Conservation (phyloP, 2,797 vertebrate species). For the Vultur gryphus region DNA sequence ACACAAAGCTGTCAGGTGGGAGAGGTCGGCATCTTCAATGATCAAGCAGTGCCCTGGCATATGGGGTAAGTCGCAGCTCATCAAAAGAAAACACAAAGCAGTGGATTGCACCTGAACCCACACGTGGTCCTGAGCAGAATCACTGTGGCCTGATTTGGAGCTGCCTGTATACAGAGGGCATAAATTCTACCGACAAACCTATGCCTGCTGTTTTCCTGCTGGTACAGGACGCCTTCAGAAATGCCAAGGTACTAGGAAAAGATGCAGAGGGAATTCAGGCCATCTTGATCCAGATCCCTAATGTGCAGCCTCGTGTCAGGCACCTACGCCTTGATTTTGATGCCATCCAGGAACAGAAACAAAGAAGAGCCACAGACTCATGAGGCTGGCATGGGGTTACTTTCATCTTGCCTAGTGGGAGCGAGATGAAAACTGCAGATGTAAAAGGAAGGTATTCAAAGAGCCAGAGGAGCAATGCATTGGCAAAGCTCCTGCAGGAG, state of each 20-base stretch:
- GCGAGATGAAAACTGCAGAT: not conserved
- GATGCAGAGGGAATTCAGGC: not conserved
- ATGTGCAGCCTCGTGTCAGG: not conserved
- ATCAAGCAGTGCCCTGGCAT: not conserved
- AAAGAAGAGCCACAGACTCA: not conserved
- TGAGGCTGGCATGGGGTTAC: not conserved
- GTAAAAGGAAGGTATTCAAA: conserved; percentile 1
- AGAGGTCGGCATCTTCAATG: not conserved
- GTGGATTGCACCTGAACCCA: not conserved
- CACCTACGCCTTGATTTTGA: not conserved
- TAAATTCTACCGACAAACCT: not conserved
- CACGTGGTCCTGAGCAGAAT: not conserved
- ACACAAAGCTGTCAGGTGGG: not conserved
- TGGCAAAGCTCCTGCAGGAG: conserved; percentile 32
- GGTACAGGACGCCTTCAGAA: not conserved
- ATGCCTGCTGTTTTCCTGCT: not conserved
- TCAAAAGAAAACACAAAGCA: not conserved
- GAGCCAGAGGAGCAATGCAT: not conserved
- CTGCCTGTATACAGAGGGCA: not conserved
- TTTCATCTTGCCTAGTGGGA: not conserved
- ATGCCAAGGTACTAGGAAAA: not conserved
- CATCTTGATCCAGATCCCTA: not conserved
- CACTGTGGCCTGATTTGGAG: not conserved
- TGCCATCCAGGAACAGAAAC: not conserved
- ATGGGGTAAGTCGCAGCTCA: not conserved